These are phyloP conservation scores for honey bee (Apis mellifera) DNA, from an alignment of 1,140 invertebrate genomes.

Conservation along the genomic window DNA sequence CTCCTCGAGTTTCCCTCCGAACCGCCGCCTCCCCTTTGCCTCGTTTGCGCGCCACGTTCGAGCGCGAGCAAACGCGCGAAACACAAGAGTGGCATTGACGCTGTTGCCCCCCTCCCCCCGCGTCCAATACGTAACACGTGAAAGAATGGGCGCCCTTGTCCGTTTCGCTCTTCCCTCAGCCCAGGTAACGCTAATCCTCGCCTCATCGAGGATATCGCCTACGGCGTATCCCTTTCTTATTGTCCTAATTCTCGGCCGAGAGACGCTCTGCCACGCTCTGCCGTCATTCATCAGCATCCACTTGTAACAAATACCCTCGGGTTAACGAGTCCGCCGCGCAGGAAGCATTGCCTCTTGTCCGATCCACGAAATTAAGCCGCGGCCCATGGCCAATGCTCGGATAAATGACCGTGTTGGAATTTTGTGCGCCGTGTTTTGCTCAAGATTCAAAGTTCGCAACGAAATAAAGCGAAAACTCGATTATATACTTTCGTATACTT, in stretches of 20 bases:
- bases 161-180: background rate
- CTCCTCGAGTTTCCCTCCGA: background rate
- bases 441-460: conserved; percentile 11
- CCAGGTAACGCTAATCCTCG: conserved; percentile 49
- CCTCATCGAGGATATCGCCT: conserved; percentile 28
- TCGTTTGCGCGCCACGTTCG: conserved; percentile 33
- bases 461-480: too few species aligned
- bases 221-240: conserved; percentile 19
- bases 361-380: conserved; percentile 28
- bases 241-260: conserved; percentile 57
- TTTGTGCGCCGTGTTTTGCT: background rate
- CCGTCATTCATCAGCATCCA: conserved; percentile 55
- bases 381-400: too few species aligned
- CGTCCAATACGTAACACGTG: conserved; percentile 56
- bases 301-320: conserved; percentile 55
- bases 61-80: conserved; percentile 31
- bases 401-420: background rate
- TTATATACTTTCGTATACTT: too few species aligned
- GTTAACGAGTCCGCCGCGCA: conserved; percentile 45
- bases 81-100: conserved; percentile 60
- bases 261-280: conserved; percentile 8
- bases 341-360: conserved; percentile 22
- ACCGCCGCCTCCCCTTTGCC: conserved; percentile 1
- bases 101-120: too few species aligned
- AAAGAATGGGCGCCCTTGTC: conserved; percentile 64